Evolutionary conservation across 2,888 invertebrate species (phyloP), one percentile per base, ranked within the genome.

Genomic region (Apamea crenata): DNA sequence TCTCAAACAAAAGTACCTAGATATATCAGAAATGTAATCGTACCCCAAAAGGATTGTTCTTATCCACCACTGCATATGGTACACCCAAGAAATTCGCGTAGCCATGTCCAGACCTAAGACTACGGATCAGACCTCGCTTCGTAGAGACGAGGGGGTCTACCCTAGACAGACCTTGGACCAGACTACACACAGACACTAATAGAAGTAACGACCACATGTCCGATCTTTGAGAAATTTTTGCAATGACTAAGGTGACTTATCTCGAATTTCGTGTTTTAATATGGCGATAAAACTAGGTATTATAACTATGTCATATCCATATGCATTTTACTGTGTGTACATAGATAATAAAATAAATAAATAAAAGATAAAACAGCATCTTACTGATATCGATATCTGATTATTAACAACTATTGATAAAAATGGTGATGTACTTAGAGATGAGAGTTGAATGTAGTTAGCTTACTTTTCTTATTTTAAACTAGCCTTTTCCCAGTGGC

Each of bases 31-130:
- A n/a, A n/a, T 10, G 1, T 3, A 1, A 56, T 32, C 81, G 81
- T 66, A 91, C 91, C 79, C 91, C 91, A 77, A 92, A 86, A 81
- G 89, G 87, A 86, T 90, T 88, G 2, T 63, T 67, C 50, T 74
- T 82, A 50, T 90, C 82, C 14, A 91, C 82, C 12, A 78, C 81
- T 32, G 89, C 92, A 79, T 90, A 92, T 2, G 92, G 92, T 8
- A 92, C 88, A 18, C 92, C 92, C 56, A 90, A 78, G 69, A 89
- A 92, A 70, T 83, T 86, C 7, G 84, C 81, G 74, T 89, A 88
- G 0, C 89, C 90, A 61, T 89, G 81, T 0, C 76, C 74, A 59
- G 87, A 83, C 10, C 65, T 75, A 10, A 90, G 72, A 12, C 91
- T 91, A 5, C 87, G 82, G 18, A 91, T 87, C 74, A 90, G 78